These are phyloP conservation scores for Alexandromys oeconomus DNA, from an alignment of 2,797 vertebrate genomes.

Conservation along the genomic window DNA sequence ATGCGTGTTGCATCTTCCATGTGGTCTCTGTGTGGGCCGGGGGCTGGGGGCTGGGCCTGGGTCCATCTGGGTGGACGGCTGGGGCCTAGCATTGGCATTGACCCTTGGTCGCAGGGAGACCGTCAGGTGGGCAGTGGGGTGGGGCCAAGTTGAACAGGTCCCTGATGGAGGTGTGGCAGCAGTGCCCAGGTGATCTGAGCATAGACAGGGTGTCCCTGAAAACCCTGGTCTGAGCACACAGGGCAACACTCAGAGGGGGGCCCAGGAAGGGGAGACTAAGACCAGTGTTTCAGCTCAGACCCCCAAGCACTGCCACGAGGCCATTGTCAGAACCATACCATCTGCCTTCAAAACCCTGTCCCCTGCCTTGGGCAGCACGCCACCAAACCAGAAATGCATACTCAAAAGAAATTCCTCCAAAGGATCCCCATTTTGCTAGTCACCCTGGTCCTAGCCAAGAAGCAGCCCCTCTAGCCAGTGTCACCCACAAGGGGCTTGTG, in stretches of 20 bases:
- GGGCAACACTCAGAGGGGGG: neutral
- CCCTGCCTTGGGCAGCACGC: neutral
- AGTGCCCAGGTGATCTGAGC: neutral
- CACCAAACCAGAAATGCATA: neutral
- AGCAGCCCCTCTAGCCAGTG: neutral
- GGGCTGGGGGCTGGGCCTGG: constrained; percentile 85
- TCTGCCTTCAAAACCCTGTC: neutral
- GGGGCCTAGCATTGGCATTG: constrained; percentile 67
- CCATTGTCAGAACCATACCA: neutral
- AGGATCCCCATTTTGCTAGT: neutral
- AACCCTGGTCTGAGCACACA: neutral
- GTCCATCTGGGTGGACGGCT: constrained; percentile 77
- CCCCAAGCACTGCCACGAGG: neutral
- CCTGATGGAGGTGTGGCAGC: neutral
- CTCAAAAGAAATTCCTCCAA: neutral
- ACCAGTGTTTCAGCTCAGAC: neutral
- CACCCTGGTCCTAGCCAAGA: neutral
- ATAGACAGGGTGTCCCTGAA: neutral
- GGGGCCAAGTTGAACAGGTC: constrained; percentile 31
- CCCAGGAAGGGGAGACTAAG: neutral
- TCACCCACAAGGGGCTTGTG: neutral
- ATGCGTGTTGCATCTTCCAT: constrained; percentile 89
- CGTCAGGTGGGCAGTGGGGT: constrained; percentile 37
- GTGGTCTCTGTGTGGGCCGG: constrained; percentile 91
- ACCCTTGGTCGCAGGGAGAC: constrained; percentile 54